Base-by-base conservation (phyloP, 2,113 vertebrate species). In the Rhegmatorhina hoffmannsi region DNA sequence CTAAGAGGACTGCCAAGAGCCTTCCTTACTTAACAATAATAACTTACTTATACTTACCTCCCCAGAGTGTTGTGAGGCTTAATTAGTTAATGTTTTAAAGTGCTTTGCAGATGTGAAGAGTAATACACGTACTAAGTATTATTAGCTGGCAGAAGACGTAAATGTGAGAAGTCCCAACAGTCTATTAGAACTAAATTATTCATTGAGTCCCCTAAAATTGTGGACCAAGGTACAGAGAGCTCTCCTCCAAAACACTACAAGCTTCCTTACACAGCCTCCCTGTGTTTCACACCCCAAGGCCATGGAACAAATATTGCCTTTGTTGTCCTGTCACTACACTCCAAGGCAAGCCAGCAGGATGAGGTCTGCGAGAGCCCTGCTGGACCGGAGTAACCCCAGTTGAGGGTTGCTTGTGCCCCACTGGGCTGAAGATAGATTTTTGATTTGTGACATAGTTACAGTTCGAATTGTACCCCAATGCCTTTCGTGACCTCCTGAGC, bases 1-100 rank as follows among this genome's bases (percentile, higher is more conserved):
- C 34, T 91, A 55, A 58, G 21, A 89, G 21, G 21, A 90, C 9
- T 69, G 68, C 59, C 93, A 93, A 92, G 56, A 96, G 82, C 70
- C 49, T 86, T 84, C 84, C 91, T 80, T 91, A 90, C 33, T 24
- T 94, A 96, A 96, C 70, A 89, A 84, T 94, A 91, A 91, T 78
- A 96, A 92, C 72, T 95, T 93, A 88, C 93, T 96, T 92, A 91
- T 93, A 53, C 31, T 87, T 88, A 72, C 31, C 23, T 96, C 94
- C 89, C 93, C 33, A 31, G 95, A 89, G 92, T 62, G 69, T 80
- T 90, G 68, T 94, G 83, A 84, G 78, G 87, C 93, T 95, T 95
- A 95, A 95, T 97, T 96, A 94, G 90, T 89, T 91, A 96, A 94
- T 95, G 92, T 94, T 92, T 92, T 84, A 78, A 96, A 97, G 88